Conservation (phyloP, 2,888 invertebrate species). For the Agriotes lineatus region DNA sequence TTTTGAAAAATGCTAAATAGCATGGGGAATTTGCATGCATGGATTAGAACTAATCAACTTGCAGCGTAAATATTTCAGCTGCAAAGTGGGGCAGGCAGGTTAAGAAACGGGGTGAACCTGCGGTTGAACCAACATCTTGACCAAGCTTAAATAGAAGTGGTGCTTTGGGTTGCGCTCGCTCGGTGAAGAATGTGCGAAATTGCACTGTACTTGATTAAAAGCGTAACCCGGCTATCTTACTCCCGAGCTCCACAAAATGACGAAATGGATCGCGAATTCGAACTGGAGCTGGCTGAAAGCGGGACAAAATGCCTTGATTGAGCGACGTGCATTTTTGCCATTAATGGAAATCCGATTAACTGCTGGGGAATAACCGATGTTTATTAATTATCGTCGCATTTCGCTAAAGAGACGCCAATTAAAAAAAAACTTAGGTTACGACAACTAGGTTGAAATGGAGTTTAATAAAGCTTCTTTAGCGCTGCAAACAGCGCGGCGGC, state of each 20-base stretch:
- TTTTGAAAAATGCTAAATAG: too few species aligned
- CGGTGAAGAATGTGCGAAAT: conserved; percentile 36
- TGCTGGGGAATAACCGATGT: too few species aligned
- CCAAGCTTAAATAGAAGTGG: conserved; percentile 28
- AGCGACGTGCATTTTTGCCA: too few species aligned
- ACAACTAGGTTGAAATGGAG: too few species aligned
- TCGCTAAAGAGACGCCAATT: too few species aligned
- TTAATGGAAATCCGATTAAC: too few species aligned
- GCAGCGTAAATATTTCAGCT: neutral
- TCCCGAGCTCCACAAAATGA: conserved; percentile 16
- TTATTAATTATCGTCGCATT: too few species aligned
- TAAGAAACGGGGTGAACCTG: conserved; percentile 18
- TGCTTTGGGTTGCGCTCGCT: conserved; percentile 31
- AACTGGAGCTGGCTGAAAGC: neutral
- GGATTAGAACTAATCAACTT: neutral
- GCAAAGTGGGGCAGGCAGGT: neutral
- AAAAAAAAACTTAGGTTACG: too few species aligned
- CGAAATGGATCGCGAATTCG: neutral
- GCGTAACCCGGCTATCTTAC: conserved; percentile 28
- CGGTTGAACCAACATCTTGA: conserved; percentile 23
- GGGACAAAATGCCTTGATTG: neutral
- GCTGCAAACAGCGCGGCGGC: too few species aligned
- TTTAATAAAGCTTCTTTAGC: too few species aligned
- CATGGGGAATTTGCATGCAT: too few species aligned
- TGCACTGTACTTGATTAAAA: conserved; percentile 40